These are phyloP conservation scores for Gymnarchus niloticus DNA, from an alignment of 2,113 vertebrate species.

Conservation along the genomic window DNA sequence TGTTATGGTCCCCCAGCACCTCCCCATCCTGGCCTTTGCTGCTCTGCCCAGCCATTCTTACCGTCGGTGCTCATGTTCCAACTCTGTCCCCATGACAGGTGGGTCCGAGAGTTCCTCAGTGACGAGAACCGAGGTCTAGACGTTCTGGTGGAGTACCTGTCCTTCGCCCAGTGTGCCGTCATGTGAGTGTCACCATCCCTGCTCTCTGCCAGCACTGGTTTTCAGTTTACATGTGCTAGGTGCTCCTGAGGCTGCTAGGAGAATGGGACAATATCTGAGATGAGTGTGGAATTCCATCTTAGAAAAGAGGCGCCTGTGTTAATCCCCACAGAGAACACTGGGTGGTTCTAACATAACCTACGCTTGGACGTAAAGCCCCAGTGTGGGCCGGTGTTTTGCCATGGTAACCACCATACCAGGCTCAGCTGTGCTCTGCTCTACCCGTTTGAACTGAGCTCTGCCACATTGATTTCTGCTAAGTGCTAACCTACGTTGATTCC, in stretches of 20 bases:
- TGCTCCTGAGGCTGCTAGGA: neutral
- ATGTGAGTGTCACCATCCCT: conserved; percentile 72
- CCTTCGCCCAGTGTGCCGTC: conserved; percentile 89
- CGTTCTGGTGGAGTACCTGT: conserved; percentile 90
- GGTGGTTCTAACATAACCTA: neutral
- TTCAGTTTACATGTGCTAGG: neutral
- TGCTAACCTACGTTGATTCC: conserved; percentile 12
- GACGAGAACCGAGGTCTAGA: conserved; percentile 94
- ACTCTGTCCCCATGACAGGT: conserved; percentile 60
- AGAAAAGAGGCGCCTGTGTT: neutral
- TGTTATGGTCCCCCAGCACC: neutral
- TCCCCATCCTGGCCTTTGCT: neutral
- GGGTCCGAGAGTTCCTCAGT: conserved; percentile 95
- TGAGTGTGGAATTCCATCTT: neutral
- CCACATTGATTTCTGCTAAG: conserved; percentile 43
- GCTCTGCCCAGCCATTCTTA: neutral
- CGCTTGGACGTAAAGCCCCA: neutral
- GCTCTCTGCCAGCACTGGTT: neutral
- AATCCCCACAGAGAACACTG: neutral
- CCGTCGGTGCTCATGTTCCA: conserved; percentile 25
- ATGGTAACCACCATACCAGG: neutral
- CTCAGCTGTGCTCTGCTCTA: conserved; percentile 34
- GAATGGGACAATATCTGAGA: neutral
- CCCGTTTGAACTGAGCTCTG: conserved; percentile 42
- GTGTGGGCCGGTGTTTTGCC: neutral